Percentiles rank a stretch among this genome's conserved stretches.
Evolutionary conservation across 1,140 invertebrate genomes (phyloP).

Genomic region (Caenorhabditis brenneri): DNA sequence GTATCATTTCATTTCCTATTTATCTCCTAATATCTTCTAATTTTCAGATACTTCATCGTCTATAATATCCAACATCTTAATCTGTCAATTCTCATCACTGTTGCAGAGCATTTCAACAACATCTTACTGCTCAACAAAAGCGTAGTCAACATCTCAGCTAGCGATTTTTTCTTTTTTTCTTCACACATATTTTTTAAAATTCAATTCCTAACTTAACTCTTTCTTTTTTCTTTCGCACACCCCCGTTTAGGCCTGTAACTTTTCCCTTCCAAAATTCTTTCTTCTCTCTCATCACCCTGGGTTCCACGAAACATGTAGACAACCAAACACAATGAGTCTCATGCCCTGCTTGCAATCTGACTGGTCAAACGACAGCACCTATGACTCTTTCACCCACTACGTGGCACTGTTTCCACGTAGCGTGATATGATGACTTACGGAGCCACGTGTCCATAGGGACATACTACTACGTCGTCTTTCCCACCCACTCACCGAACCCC

Average conservation of each 20-base stretch:
- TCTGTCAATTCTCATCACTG: too few species aligned
- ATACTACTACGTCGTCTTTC: conserved; percentile 40
- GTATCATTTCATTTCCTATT: not conserved
- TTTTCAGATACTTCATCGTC: too few species aligned
- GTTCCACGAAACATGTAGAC: conserved; percentile 40
- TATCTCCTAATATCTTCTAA: too few species aligned
- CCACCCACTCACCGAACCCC: not conserved
- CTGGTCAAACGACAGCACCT: conserved; percentile 39
- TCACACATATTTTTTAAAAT: not conserved
- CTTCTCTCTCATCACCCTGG: conserved; percentile 3
- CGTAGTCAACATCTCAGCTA: not conserved
- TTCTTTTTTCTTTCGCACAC: not conserved
- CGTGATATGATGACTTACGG: not conserved
- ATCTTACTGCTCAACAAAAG: not conserved
- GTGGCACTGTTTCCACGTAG: not conserved
- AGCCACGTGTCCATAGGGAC: conserved; percentile 31
- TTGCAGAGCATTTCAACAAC: not conserved
- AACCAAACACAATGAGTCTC: conserved; percentile 42
- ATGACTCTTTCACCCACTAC: not conserved
- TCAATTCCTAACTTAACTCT: not conserved
- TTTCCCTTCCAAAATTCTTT: not conserved
- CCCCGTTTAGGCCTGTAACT: not conserved
- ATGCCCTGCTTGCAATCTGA: conserved; percentile 41
- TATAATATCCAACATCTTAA: too few species aligned
- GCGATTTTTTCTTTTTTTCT: conserved; percentile 9